Evolutionary conservation across 2,113 vertebrate genomes (phyloP), one percentile per base, ranked within the genome.

Genomic region (Hypanus sabinus): DNA sequence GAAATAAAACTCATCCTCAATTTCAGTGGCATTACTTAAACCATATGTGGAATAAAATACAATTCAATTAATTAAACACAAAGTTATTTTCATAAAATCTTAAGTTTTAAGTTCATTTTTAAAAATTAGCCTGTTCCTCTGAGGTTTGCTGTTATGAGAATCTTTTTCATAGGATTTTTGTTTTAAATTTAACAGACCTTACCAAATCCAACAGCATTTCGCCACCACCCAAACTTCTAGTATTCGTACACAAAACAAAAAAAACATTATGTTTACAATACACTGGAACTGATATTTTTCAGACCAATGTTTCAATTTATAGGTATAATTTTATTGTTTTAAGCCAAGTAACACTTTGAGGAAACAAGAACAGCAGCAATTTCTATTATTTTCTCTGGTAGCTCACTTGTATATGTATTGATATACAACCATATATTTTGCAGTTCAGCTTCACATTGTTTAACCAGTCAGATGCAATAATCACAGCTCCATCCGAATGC

Each of bases 301-400:
- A 90, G 60, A 68, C 85, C 85, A 88, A 65, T 68, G 62, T 36
- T 65, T 90, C 60, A 90, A 90, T 90, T 90, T 90, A 46, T 46
- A 90, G 85, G 85, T 90, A 90, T 90, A 68, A 90, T 90, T 90
- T 90, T 90, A 90, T 90, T 90, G 60, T 68, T 90, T 90, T 65
- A 90, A 90, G 85, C 85, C 85, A 90, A 90, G 60, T 90, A 90
- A 90, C 85, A 90, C 85, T 85, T 85, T 68, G 60, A 90, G 85
- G 85, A 90, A 90, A 90, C 85, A 90, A 90, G 60, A 90, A 90
- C 85, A 90, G 85, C 85, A 90, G 85, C 85, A 90, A 90, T 90
- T 90, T 90, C 85, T 90, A 90, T 90, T 90, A 90, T 90, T 90
- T 90, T 90, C 85, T 90, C 85, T 65, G 85, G 85, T 90, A 90